Evolutionary conservation across 2,113 vertebrate species (phyloP), one percentile per base, ranked within the genome.

Genomic region (Ciconia maguari): DNA sequence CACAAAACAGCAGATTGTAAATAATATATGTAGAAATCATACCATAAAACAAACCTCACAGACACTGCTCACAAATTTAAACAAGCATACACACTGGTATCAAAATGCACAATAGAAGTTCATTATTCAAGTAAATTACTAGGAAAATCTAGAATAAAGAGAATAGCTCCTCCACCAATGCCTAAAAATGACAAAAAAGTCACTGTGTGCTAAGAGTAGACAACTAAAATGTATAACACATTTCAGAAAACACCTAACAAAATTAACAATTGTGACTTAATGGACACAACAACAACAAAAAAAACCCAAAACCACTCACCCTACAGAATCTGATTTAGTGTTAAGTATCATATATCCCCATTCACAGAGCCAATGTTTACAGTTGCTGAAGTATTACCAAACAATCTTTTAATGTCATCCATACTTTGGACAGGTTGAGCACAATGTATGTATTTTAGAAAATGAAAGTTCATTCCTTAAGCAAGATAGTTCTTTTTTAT

Each of bases 221-320:
- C 17, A 80, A 9, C 19, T 84, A 61, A 57, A 87, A 76, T 41
- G 10, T 83, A 4, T 41, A 61, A 42, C 14, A n/a, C 4, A 8
- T 25, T 36, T 72, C 18, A 81, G 69, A 87, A 61, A 78, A 85
- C 41, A 82, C 7, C 17, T 68, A 19, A 64, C 3, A 78, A 42
- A 80, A 70, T 5, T 46, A 57, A 83, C 19, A 13, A 29, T 4
- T 69, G 27, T 41, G 36, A 85, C 64, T 69, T 74, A 85, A 83
- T 9, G 9, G 11, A 32, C 4, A 5, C 5, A 32, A 84, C 7
- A 38, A 38, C 38, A 46, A 46, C 14, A 55, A 49, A 71, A 46
- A 44, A 65, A 22, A 11, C 3, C 11, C 10, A 0, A 3, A 64
- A 19, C 13, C 25, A 57, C 7, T 32, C 0, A 5, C 11, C 10